Conservation (phyloP, 2,113 vertebrate species). For the Riparia riparia region DNA sequence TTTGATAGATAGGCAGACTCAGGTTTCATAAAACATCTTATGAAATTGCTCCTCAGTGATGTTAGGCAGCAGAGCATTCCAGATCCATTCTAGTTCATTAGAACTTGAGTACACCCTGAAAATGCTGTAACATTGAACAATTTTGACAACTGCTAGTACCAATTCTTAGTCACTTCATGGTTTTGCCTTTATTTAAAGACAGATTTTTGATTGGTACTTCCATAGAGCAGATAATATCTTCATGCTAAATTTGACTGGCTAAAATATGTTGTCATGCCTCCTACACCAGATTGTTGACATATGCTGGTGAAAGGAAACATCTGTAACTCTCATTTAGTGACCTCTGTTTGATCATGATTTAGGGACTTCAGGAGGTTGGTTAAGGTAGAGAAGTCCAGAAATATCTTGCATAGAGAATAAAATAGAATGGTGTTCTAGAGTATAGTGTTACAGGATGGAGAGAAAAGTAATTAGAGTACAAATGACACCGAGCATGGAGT, state of each 20-base stretch:
- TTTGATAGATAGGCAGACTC: not conserved
- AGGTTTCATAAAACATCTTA: not conserved
- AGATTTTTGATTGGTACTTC: not conserved
- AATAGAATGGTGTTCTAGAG: not conserved
- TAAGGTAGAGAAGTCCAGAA: not conserved
- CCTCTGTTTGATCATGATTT: not conserved
- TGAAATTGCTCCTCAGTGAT: not conserved
- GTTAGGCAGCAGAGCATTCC: not conserved
- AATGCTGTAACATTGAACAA: not conserved
- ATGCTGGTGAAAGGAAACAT: not conserved
- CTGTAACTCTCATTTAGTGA: not conserved
- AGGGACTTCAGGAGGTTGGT: not conserved
- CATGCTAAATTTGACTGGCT: not conserved
- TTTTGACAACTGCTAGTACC: not conserved
- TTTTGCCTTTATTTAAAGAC: not conserved
- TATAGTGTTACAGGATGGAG: not conserved
- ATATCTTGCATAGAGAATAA: fast-evolving
- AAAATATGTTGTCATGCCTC: not conserved
- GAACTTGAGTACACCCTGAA: not conserved
- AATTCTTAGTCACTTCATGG: not conserved
- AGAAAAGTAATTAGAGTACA: not conserved
- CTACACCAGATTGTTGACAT: not conserved
- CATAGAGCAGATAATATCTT: not conserved
- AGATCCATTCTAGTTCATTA: not conserved
- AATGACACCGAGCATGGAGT: not conserved